Conservation (phyloP, 2,888 invertebrate species). For the Smittia sp. region DNA sequence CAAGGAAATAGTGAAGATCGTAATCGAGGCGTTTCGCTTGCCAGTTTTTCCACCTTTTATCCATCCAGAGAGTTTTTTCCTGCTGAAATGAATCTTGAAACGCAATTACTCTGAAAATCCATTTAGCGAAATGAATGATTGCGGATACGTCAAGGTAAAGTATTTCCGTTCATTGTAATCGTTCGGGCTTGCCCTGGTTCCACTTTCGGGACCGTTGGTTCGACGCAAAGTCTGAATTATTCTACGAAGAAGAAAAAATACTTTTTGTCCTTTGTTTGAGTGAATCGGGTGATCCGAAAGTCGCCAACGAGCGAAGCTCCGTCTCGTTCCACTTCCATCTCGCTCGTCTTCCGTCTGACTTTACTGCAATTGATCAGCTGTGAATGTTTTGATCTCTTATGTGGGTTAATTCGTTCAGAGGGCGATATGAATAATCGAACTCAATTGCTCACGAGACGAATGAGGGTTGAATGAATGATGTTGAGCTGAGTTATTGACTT, state of each 20-base stretch:
- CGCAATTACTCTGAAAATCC: slow-evolving; percentile 36
- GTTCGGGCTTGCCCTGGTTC: neutral
- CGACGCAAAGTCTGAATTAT: neutral
- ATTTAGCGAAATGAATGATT: slow-evolving; percentile 41
- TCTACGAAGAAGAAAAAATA: neutral
- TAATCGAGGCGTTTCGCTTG: neutral
- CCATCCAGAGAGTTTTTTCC: slow-evolving; percentile 7
- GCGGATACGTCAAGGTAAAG: slow-evolving; percentile 23
- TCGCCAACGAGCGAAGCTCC: neutral
- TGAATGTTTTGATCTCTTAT: slow-evolving; percentile 19
- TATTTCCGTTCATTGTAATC: neutral
- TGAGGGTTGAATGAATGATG: too few relatives aligned
- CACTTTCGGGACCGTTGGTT: neutral
- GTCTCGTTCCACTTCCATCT: slow-evolving; percentile 17
- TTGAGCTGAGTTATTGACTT: too few relatives aligned
- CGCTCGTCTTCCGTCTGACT: neutral
- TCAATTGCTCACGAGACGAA: too few relatives aligned
- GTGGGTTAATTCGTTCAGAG: slow-evolving; percentile 24
- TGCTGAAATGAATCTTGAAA: slow-evolving; percentile 34
- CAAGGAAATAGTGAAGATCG: neutral
- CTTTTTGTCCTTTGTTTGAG: slow-evolving; percentile 27
- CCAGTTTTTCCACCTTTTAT: slow-evolving; percentile 1
- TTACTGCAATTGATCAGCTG: slow-evolving; percentile 33
- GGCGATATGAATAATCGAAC: too few relatives aligned
- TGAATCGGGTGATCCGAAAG: slow-evolving; percentile 25